Base-by-base conservation (phyloP, 2,888 invertebrate genomes). In the Watsonalla cultraria region DNA sequence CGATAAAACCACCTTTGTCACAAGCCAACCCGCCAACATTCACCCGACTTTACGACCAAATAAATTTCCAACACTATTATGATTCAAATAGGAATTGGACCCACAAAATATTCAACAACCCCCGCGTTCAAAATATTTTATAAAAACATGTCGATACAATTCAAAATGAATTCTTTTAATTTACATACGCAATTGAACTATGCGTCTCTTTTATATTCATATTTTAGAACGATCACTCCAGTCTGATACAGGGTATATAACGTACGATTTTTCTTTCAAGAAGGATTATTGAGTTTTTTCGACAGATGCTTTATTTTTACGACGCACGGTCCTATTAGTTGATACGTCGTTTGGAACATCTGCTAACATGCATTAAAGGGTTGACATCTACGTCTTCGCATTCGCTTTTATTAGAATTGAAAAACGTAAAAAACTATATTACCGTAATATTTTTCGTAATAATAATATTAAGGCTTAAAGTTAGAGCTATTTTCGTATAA, bases 51-150 rank as follows among this genome's bases (percentile, higher is more conserved):
- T 90, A 90, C 82, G 89, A 89, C 72, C 85, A 81, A 87, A 90
- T 90, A 90, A 90, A 90, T 90, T 90, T 86, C 78, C 75, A 88
- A 87, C 82, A 86, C 90, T 86, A 90, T 90, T 90, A 89, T 90
- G 80, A 90, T 90, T 90, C 88, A 90, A 90, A 90, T 90, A 75
- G 77, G 64, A 73, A 71, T 74, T 70, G 81, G 82, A 80, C 84
- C 82, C 84, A 82, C 84, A 80, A 81, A 79, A 82, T 80, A 84
- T 11, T 78, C 80, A 79, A 82, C 85, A 84, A 77, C 82, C 85
- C 82, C 79, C 76, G 68, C 72, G 77, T 83, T 79, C 72, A 76
- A 81, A 74, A 75, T 82, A 80, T 84, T 85, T 79, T 72, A 78
- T 72, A 74, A 80, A 80, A 82, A 80, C 69, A 76, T 73, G 66